Percentiles rank a stretch among this genome's conserved stretches.
Evolutionary conservation across 2,888 invertebrate genomes (phyloP).

Genomic region (Venusia cambrica): DNA sequence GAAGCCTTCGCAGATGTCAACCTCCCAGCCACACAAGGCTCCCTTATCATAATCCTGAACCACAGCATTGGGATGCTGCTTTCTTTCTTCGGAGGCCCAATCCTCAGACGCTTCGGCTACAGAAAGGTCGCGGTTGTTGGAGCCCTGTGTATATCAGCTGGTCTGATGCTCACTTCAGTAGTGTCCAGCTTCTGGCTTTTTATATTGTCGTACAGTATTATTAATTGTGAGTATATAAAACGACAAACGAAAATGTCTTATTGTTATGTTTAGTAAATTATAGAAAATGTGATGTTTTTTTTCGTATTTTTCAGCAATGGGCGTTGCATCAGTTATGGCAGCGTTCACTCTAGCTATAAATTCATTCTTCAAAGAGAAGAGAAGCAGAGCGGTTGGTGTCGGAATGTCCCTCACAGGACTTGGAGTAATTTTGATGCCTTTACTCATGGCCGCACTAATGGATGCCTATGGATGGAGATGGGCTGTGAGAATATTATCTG

Average conservation of each 20-base stretch:
- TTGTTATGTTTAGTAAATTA: no score
- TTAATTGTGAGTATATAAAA: conserved; percentile 82
- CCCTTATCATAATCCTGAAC: conserved; percentile 84
- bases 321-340: conserved; percentile 81
- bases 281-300: no score
- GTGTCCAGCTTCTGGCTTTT: conserved; percentile 80
- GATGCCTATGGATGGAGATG: conserved; percentile 80
- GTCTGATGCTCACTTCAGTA: conserved; percentile 81
- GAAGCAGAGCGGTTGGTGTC: conserved; percentile 82
- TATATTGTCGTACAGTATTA: conserved; percentile 84
- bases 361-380: conserved; percentile 83
- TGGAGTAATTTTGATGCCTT: conserved; percentile 84
- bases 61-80: conserved; percentile 85
- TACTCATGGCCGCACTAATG: conserved; percentile 80
- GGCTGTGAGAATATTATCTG: conserved; percentile 83
- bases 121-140: conserved; percentile 83
- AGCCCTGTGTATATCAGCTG: conserved; percentile 74
- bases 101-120: conserved; percentile 82
- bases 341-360: conserved; percentile 84
- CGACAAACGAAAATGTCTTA: no score
- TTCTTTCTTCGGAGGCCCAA: conserved; percentile 84
- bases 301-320: conserved; percentile 79
- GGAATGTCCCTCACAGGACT: conserved; percentile 84
- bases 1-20: conserved; percentile 80
- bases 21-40: conserved; percentile 81